Conservation (phyloP, 2,888 invertebrate species). For the Conchocele bisecta region DNA sequence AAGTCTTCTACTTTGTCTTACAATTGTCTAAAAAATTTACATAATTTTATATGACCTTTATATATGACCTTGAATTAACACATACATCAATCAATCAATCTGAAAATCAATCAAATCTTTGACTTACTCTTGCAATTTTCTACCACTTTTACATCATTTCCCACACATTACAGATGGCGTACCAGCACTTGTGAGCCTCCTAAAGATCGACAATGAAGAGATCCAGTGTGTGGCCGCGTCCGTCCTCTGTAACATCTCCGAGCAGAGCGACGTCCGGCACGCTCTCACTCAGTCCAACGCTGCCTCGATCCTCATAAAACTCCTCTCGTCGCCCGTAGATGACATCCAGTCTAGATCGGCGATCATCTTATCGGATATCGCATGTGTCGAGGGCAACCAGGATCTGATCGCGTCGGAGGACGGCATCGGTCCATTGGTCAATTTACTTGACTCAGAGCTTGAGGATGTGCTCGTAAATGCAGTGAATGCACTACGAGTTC, state of each 20-base stretch:
- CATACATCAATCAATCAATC: no score
- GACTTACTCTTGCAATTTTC: no score
- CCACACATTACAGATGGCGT: conserved; percentile 72
- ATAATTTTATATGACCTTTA: no score
- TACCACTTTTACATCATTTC: no score
- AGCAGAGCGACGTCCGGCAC: conserved; percentile 75
- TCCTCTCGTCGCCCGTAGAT: conserved; percentile 77
- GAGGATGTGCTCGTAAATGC: conserved; percentile 82
- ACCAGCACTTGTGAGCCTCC: conserved; percentile 76
- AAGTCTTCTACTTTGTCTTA: no score
- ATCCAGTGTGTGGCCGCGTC: conserved; percentile 80
- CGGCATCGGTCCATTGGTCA: conserved; percentile 78
- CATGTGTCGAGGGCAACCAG: conserved; percentile 79
- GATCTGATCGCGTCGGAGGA: conserved; percentile 74
- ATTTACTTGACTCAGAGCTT: conserved; percentile 78
- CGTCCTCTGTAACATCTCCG: conserved; percentile 82
- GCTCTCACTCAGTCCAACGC: conserved; percentile 77
- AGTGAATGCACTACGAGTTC: conserved; percentile 81
- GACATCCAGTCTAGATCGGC: conserved; percentile 82
- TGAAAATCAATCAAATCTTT: no score
- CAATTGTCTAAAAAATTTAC: no score
- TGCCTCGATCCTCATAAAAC: conserved; percentile 77
- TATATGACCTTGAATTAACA: no score
- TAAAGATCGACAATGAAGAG: conserved; percentile 76
- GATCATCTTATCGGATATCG: conserved; percentile 81